Evolutionary conservation across 2,797 vertebrate species (phyloP).

Genomic region (Smutsia gigantea): DNA sequence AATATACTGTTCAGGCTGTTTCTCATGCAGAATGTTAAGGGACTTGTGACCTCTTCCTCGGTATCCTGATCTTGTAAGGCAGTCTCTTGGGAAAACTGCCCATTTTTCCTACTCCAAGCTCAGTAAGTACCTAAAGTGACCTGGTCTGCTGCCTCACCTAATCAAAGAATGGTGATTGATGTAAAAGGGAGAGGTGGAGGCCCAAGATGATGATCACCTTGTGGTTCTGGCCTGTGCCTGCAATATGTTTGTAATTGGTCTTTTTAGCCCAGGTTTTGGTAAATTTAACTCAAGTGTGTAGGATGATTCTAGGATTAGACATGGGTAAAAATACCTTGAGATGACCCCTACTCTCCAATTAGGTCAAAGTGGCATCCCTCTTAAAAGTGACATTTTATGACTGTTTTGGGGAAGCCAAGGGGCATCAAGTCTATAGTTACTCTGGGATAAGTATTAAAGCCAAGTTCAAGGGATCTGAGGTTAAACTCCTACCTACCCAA

Average conservation of each 20-base stretch:
- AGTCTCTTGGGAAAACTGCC: not conserved
- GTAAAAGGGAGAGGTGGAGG: not conserved
- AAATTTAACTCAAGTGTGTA: not conserved
- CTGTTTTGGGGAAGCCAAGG: not conserved
- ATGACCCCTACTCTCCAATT: not conserved
- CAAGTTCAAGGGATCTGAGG: not conserved
- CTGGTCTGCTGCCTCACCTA: not conserved
- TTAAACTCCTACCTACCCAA: not conserved
- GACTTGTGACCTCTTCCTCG: no score
- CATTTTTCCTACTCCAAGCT: not conserved
- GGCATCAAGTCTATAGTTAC: not conserved
- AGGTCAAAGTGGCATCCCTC: not conserved
- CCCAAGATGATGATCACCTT: not conserved
- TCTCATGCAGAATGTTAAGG: no score
- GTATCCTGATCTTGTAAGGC: no score
- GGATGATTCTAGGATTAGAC: not conserved
- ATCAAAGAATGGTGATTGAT: not conserved
- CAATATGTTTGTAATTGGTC: not conserved
- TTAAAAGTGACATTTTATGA: not conserved
- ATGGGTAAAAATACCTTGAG: not conserved
- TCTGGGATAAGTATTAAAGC: not conserved
- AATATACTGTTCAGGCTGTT: no score
- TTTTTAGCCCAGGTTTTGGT: no score
- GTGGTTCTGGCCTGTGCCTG: not conserved
- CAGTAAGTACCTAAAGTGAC: not conserved